Base-by-base conservation (phyloP, 35 echinoderm and acorn worm species). In the Amphiura filiformis region DNA sequence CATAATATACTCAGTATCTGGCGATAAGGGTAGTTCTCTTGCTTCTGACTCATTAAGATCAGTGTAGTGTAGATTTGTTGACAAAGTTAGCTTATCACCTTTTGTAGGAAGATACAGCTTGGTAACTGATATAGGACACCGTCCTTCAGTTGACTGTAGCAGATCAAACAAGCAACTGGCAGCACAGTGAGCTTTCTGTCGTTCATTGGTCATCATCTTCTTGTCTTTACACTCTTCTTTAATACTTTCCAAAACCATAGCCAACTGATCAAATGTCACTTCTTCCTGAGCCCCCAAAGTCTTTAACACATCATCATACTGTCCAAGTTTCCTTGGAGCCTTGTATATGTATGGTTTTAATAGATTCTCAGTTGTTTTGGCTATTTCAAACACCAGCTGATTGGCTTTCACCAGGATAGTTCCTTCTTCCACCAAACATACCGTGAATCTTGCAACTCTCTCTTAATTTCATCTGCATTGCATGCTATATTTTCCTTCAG, bases 291-390 rank as follows among this genome's bases (percentile, higher is more conserved):
- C 83, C 23, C 83, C 83, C 20, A 75, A 40, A 34, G 39, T 26
- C 17, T 23, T 28, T 32, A 85, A 37, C 14, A 85, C 13, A 15
- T 11, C 17, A 35, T 85, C 57, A 38, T 20, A 85, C 1, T 61
- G 35, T 23, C 26, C 56, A 34, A 85, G 26, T 18, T 65, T 17
- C 37, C 83, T 61, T 33, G 83, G 83, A 18, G 34, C 34, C 35
- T 39, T 85, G 35, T 85, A 85, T 35, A 85, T 22, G 33, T 85
- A 85, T 1, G 83, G 83, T 64, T 36, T 64, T 23, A 85, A 61
- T 61, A 26, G 18, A 32, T 37, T 30, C 34, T 70, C 57, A 0
- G n/a, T n/a, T 5, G 14, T 0, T 0, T 61, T 37, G 13, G 26
- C 17, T 18, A 85, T 36, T 20, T 75, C 64, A 28, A 85, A 85